Percentiles rank a stretch among this genome's conserved stretches.
Conservation (phyloP, 2,797 vertebrate species). For the Coregonus suidteri region DNA sequence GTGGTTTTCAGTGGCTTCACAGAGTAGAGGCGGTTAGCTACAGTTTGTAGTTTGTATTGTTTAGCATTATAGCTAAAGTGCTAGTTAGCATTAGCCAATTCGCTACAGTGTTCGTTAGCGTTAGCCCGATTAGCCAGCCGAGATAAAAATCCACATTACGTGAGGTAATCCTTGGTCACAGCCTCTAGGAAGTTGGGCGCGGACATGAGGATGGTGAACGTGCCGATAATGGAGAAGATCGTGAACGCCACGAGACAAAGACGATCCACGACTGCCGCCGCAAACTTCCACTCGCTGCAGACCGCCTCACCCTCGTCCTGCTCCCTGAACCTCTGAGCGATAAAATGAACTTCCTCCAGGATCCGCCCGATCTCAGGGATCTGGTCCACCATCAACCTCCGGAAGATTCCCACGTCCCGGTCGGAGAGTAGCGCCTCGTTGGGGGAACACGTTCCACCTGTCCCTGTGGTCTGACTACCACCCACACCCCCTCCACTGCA, state of each 20-base stretch:
- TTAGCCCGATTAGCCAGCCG: neutral
- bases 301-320: constrained; percentile 80
- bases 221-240: constrained; percentile 82
- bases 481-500: constrained; percentile 56
- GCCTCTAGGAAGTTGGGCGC: constrained; percentile 84
- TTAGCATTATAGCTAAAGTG: constrained; percentile 11
- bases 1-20: constrained; percentile 27
- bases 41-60: constrained; percentile 30
- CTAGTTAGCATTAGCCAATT: too few species aligned
- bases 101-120: constrained; percentile 1
- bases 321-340: constrained; percentile 76
- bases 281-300: constrained; percentile 84
- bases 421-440: constrained; percentile 60
- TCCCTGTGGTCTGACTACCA: constrained; percentile 33
- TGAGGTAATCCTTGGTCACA: constrained; percentile 80
- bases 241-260: constrained; percentile 82
- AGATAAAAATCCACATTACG: constrained; percentile 60
- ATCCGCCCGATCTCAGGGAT: constrained; percentile 80
- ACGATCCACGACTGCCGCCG: constrained; percentile 82
- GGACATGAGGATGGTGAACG: constrained; percentile 82
- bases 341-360: constrained; percentile 80
- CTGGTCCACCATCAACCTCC: constrained; percentile 70
- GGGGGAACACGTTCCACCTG: constrained; percentile 43
- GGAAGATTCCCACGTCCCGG: constrained; percentile 60
- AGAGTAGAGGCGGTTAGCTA: constrained; percentile 17